Evolutionary conservation across 2,888 invertebrate species (phyloP).

Genomic region (Muschampia plurimacula): DNA sequence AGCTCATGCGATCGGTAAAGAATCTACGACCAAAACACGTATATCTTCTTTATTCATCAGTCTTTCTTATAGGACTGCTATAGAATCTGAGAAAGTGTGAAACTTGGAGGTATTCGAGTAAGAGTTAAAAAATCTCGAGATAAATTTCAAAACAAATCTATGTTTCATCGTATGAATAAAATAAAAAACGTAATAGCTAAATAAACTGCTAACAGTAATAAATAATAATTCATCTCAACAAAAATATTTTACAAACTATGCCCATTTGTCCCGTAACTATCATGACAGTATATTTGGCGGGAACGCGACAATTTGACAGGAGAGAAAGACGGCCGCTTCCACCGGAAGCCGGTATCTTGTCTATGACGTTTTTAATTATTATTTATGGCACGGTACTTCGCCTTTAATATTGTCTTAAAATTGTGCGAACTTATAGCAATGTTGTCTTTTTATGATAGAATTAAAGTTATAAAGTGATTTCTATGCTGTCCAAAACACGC

Average conservation of each 20-base stretch:
- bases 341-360: constrained; percentile 20
- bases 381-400: not conserved
- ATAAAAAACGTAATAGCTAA: not conserved
- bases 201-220: not conserved
- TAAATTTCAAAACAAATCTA: too few species aligned
- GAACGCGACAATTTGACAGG: constrained; percentile 28
- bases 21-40: too few species aligned
- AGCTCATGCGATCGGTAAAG: too few species aligned
- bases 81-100: too few species aligned
- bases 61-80: too few species aligned
- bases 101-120: too few species aligned
- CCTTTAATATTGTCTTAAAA: not conserved
- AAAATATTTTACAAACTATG: constrained; percentile 1
- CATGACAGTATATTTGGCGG: constrained; percentile 25
- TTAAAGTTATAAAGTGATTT: not conserved
- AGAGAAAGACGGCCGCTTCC: constrained; percentile 20
- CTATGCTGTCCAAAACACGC: too few species aligned
- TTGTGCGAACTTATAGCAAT: not conserved
- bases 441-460: not conserved
- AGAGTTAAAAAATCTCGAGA: too few species aligned
- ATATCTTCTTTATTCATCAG: too few species aligned
- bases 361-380: constrained; percentile 28
- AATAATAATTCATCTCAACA: not conserved
- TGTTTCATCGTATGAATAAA: too few species aligned
- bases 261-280: not conserved